A percentile compares a stretch with the other conserved stretches of the same genome.
Conservation (phyloP, 1,140 invertebrate genomes). For the Chelonus insularis region DNA sequence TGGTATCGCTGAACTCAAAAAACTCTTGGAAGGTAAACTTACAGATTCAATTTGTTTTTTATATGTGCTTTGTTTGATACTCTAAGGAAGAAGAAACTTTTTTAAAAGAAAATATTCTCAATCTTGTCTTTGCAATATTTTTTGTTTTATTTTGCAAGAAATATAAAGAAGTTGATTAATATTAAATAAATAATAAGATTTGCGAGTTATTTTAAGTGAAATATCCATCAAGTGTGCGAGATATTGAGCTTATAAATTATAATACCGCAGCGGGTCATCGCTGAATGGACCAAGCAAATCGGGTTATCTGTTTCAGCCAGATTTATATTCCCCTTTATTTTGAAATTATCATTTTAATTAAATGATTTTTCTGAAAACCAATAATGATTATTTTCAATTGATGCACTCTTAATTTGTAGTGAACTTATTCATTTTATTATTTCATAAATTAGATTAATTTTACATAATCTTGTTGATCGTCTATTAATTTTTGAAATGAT, state of each 20-base stretch:
- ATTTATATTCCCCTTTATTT: not conserved
- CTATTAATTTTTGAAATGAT: not conserved
- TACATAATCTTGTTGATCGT: not conserved
- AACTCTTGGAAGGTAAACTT: constrained; percentile 65
- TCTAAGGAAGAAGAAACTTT: too few species aligned
- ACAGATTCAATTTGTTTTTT: too few species aligned
- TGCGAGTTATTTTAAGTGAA: too few species aligned
- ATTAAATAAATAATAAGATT: too few species aligned
- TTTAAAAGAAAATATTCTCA: too few species aligned
- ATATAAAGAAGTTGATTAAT: too few species aligned
- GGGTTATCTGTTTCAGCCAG: constrained; percentile 12
- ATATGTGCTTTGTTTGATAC: too few species aligned
- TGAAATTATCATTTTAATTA: not conserved
- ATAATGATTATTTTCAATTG: too few species aligned
- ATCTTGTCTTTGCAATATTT: too few species aligned
- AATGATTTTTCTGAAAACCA: not conserved
- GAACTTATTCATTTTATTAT: too few species aligned
- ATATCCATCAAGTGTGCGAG: not conserved
- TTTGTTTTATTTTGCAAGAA: too few species aligned
- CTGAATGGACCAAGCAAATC: constrained; percentile 8
- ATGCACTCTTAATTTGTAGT: too few species aligned
- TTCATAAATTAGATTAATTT: not conserved
- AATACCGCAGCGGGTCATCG: not conserved
- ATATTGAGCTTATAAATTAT: not conserved
- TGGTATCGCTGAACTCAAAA: constrained; percentile 64